phyloP scores from a whole-genome alignment of 2,888 invertebrate genomes.

The Alloscopus bannaensis region DNA sequence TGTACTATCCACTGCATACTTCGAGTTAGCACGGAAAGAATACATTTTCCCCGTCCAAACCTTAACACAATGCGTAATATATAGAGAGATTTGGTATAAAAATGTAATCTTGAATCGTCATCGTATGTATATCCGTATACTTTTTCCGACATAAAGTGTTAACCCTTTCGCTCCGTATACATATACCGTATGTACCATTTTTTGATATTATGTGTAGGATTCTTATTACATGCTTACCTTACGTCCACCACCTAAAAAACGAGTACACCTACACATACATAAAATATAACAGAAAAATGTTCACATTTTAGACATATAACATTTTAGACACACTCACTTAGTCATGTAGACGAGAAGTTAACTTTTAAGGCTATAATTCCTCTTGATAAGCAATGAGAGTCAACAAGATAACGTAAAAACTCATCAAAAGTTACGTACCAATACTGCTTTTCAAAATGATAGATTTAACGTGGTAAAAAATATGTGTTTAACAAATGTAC shows the following conservation, averaged over 20 bases:
- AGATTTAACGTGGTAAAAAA: constrained; percentile 11
- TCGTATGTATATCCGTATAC: constrained; percentile 12
- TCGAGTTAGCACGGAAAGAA: no score
- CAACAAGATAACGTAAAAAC: no score
- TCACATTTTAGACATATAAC: constrained; percentile 1
- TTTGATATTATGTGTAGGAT: not conserved
- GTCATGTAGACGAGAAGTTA: no score
- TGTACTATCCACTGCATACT: no score
- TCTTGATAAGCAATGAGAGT: not conserved
- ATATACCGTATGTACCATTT: not conserved
- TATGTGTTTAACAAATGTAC: not conserved
- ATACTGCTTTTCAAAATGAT: no score
- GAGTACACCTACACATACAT: constrained; percentile 51
- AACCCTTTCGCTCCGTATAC: no score
- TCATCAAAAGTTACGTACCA: no score
- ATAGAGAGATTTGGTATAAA: no score
- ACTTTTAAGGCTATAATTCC: constrained; percentile 14
- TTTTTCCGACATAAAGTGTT: no score
- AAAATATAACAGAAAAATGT: constrained; percentile 2
- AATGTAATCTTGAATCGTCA: constrained; percentile 13
- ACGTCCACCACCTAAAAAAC: constrained; percentile 50
- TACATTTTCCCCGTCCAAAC: no score
- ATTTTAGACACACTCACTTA: constrained; percentile 1
- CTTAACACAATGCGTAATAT: no score
- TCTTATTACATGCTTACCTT: constrained; percentile 5